These are phyloP conservation scores for Phrynocephalus vlangalii DNA, from an alignment of 2,797 vertebrate genomes.

Conservation along the genomic window DNA sequence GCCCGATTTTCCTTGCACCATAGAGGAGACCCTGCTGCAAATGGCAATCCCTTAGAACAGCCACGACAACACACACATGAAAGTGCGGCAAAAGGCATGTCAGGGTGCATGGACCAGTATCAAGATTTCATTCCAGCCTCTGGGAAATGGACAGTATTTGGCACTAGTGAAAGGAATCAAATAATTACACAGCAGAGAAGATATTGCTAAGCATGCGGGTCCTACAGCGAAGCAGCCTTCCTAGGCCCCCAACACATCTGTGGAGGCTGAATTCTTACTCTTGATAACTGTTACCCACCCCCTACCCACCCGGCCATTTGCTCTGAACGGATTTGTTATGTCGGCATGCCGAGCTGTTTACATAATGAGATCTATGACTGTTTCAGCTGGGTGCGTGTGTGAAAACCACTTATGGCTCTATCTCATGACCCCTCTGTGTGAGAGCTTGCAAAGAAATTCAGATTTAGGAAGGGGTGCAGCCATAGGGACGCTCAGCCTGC, in stretches of 20 bases:
- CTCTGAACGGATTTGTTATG: slow-evolving; percentile 11
- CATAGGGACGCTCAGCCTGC: neutral
- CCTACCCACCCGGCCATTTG: neutral
- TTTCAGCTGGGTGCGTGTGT: neutral
- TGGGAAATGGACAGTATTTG: neutral
- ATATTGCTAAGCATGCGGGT: neutral
- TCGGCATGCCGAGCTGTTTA: slow-evolving; percentile 10
- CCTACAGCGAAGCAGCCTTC: neutral
- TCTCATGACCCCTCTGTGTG: neutral
- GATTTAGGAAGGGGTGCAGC: slow-evolving; percentile 33
- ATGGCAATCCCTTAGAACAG: neutral
- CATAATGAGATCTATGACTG: accelerated
- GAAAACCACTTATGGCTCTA: accelerated
- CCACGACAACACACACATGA: neutral
- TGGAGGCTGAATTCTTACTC: neutral
- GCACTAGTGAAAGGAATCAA: neutral
- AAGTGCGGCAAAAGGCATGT: too few relatives aligned
- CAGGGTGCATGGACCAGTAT: too few relatives aligned
- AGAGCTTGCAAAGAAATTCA: slow-evolving; percentile 24
- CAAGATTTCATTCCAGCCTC: neutral
- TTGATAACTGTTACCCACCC: neutral
- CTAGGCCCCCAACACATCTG: neutral
- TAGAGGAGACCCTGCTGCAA: neutral
- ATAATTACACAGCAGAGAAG: neutral
- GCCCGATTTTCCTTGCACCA: neutral